Evolutionary conservation across 1,140 invertebrate genomes (phyloP), one percentile per base, ranked within the genome.

Genomic region (Papilio polytes): DNA sequence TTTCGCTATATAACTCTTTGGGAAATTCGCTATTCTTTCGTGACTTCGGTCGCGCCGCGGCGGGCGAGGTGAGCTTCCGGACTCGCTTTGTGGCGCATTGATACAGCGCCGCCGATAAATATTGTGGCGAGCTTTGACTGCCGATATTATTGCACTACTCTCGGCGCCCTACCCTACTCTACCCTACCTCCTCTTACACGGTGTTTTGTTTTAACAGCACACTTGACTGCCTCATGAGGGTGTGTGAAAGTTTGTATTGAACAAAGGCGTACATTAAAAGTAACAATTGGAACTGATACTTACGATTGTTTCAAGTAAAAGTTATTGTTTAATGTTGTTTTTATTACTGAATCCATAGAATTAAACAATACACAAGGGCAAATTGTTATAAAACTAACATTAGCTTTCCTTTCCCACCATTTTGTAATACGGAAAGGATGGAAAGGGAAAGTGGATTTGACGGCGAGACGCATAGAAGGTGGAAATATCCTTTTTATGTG

Each of bases 51-150:
- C 44, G 77, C 44, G 79, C 31, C 66, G 41, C 78, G 80, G 83
- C 84, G 85, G 85, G 85, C 85, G 87, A 92, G 90, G 90, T 92
- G 91, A 85, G 89, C 90, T 94, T 93, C 91, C 92, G 90, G 90
- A 89, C 90, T 87, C 89, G 92, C 92, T 94, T 90, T 92, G 90
- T 91, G 90, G 82, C 86, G 86, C 86, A 89, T 88, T 90, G 91
- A 92, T 92, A 92, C 91, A 87, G 86, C 86, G 87, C 89, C 90
- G 89, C 91, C 91, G 91, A 94, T 94, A 94, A 94, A 93, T 93
- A 94, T 94, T 94, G 92, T 92, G 91, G 90, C 89, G 87, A 88
- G 89, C 88, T 93, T 92, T 91, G 89, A 89, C 86, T 86, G 82
- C 86, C 80, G 82, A 80, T 85, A 80, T 74, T 81, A 77, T 81